Evolutionary conservation across 2,797 vertebrate genomes (phyloP), one percentile per base, ranked within the genome.

Genomic region (Botia almorhae): DNA sequence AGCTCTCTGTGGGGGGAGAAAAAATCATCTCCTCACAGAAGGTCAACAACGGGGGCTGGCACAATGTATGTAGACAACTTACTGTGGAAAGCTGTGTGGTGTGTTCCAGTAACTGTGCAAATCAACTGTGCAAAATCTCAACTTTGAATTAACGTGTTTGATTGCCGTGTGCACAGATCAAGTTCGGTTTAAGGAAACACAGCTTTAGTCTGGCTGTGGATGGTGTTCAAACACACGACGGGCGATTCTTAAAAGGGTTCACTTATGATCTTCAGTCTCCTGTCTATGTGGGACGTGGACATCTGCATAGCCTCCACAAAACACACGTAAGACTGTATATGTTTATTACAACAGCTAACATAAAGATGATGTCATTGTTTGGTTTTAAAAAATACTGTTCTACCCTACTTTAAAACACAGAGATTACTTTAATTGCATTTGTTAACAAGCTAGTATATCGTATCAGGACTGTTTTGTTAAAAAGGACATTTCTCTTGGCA

Each of bases 31-130:
- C 87, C 83, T 94, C 92, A 87, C 92, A 86, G 81, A 85, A 90
- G 89, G 95, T 90, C 89, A 94, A 91, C 0, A 93, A 97, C 0
- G 94, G 95, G 5, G 86, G 90, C 8, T 97, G 96, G 96, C 96
- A 98, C 89, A 94, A 86, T 82, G 96, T 97, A 90, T 93, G 94
- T 71, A 48, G 6, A 56, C 39, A 19, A 68, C 46, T 39, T 39
- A 46, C 43, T 46, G 26, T 17, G 3, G 14, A n/a, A 3, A 10
- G 8, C 53, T 16, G 23, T 60, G 13, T 36, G 53, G 13, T 68
- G 19, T 26, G 1, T 74, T 39, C 65, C 4, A 2, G 7, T 26
- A 33, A 65, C 17, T 74, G 7, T 58, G 14, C 12, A 0, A 46
- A 51, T 26, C 23, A 33, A 65, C 17, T 74, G 7, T 58, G 14